phyloP scores from a whole-genome alignment of 2,888 invertebrate genomes.

The Ptychoptera albimana region DNA sequence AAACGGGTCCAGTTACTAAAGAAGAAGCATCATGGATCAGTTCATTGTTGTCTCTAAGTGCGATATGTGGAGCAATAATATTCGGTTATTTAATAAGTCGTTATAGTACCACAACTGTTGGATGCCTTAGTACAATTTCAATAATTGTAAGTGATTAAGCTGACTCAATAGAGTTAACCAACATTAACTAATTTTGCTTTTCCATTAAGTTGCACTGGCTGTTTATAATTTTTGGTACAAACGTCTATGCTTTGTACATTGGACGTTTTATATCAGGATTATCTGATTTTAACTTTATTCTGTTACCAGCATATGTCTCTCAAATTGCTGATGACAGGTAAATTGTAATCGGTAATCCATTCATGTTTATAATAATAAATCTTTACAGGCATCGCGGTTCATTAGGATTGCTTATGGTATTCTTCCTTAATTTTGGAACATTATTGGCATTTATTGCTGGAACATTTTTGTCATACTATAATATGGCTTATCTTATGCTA shows the following conservation, averaged over 20 bases:
- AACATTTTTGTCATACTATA: constrained; percentile 3
- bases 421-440: constrained; percentile 3
- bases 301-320: constrained; percentile 8
- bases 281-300: constrained; percentile 4
- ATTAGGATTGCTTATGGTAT: constrained; percentile 4
- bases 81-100: constrained; percentile 18
- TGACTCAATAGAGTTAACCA: background rate
- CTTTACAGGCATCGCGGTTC: constrained; percentile 5
- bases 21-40: constrained; percentile 18
- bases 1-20: constrained; percentile 14
- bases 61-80: constrained; percentile 17
- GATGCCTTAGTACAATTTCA: constrained; percentile 20
- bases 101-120: constrained; percentile 20
- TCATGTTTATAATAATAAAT: too few relatives aligned
- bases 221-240: background rate
- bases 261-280: constrained; percentile 5
- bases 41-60: constrained; percentile 20
- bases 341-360: too few relatives aligned
- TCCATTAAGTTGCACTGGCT: too few relatives aligned
- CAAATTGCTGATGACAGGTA: constrained; percentile 4
- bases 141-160: constrained; percentile 20
- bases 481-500: constrained; percentile 3
- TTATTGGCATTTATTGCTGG: constrained; percentile 4
- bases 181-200: too few relatives aligned
- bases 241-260: background rate